Evolutionary conservation across 2,113 vertebrate species (phyloP), one percentile per base, ranked within the genome.

Genomic region (Struthio camelus): DNA sequence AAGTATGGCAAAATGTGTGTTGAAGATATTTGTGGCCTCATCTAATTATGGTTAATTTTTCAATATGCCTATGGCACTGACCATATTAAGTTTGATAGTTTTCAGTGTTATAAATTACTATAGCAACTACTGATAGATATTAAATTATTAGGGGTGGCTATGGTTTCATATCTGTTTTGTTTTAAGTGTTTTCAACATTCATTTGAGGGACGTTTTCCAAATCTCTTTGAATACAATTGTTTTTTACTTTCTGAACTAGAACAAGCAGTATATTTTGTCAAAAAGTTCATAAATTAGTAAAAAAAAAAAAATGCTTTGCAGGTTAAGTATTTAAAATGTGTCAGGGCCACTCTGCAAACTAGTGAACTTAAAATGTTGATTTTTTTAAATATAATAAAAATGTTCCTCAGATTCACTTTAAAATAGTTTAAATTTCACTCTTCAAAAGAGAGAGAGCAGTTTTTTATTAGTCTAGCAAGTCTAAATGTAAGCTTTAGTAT

Each of bases 101-200:
- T 96, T 96, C 87, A 93, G 66, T 94, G 85, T 92, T 97, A 84
- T 44, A 94, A 83, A 95, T 95, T 97, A 56, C 92, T 91, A 86
- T 85, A 95, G 85, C 87, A 96, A 97, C 93, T 95, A 76, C 82
- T 71, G 51, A 94, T 94, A 97, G 92, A 94, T 97, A 92, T 46
- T 80, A 95, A 95, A 42, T 96, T 76, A 94, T 89, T 96, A 90
- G 83, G 81, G 80, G 50, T 80, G 95, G 62, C 61, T 94, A 11
- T 95, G 89, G 83, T 79, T 95, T 97, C 24, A 59, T 71, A 51
- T 91, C 80, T 97, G 65, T 94, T 97, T 96, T 91, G 46, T 85
- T 97, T 62, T 62, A 97, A 93, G 53, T 89, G 71, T 95, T 92
- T 95, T 96, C 71, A 96, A 2, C 69, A 88, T 87, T 89, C 95